phyloP scores from a whole-genome alignment of 2,797 vertebrate species.

The Dermochelys coriacea region DNA sequence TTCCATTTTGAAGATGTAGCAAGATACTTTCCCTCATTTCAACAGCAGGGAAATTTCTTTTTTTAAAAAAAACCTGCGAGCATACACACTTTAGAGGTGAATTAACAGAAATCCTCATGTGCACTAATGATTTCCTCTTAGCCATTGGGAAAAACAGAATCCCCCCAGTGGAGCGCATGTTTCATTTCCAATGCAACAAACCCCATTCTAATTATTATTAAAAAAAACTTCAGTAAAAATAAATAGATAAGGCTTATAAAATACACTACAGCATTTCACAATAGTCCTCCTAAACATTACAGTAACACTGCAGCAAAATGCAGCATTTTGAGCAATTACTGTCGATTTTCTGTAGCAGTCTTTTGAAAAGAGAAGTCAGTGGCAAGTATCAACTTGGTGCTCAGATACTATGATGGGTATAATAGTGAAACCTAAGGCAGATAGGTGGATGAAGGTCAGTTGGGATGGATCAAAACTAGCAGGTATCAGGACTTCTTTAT shows the following conservation, averaged over 20 bases:
- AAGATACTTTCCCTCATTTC: constrained; percentile 56
- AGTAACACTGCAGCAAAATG: not conserved
- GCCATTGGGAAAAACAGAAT: not conserved
- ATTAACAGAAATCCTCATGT: not conserved
- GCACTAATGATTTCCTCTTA: not conserved
- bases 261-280: not conserved
- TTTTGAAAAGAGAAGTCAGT: not conserved
- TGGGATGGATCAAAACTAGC: not conserved
- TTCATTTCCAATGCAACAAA: not conserved
- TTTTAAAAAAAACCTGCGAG: constrained; percentile 25
- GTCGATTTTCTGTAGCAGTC: not conserved
- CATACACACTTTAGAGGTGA: constrained; percentile 31
- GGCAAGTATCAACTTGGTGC: not conserved
- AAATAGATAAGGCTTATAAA: not conserved
- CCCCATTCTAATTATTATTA: accelerated
- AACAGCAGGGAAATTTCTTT: constrained; percentile 22
- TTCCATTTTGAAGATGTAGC: constrained; percentile 23
- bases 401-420: not conserved
- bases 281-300: not conserved
- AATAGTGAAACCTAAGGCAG: not conserved
- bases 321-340: not conserved
- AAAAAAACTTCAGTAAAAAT: not conserved
- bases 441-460: not conserved
- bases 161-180: not conserved
- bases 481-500: not conserved